Conservation (phyloP, 1,140 invertebrate genomes). For the Batillaria attramentaria region DNA sequence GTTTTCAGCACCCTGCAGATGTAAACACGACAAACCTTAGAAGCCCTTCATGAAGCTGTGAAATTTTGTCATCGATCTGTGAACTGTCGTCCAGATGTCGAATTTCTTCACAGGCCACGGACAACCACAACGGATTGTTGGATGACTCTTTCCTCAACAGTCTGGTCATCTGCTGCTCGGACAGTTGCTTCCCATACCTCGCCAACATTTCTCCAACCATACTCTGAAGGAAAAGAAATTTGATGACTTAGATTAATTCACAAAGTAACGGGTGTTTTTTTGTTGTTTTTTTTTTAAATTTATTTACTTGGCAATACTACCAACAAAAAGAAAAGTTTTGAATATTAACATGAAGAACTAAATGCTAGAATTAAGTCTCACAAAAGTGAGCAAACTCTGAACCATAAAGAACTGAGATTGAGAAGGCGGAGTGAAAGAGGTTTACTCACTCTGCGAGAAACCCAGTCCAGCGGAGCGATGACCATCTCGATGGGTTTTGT, state of each 20-base stretch:
- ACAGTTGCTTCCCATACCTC: constrained; percentile 45
- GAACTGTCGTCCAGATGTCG: constrained; percentile 52
- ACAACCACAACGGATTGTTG: constrained; percentile 69
- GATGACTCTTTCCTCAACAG: constrained; percentile 63
- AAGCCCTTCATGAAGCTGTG: constrained; percentile 57
- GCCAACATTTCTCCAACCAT: constrained; percentile 54
- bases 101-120: constrained; percentile 70
- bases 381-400: too few relatives aligned
- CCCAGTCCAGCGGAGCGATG: constrained; percentile 56
- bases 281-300: too few relatives aligned
- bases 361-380: too few relatives aligned
- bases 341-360: too few relatives aligned
- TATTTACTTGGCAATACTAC: too few relatives aligned
- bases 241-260: too few relatives aligned
- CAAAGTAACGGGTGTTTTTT: too few relatives aligned
- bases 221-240: constrained; percentile 37
- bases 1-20: background rate
- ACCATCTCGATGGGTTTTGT: constrained; percentile 63
- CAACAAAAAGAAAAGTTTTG: too few relatives aligned
- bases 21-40: constrained; percentile 55
- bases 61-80: constrained; percentile 58
- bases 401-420: too few relatives aligned
- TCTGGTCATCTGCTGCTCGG: constrained; percentile 49
- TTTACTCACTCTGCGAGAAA: constrained; percentile 54
- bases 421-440: background rate